Base-by-base conservation (phyloP, 1,140 invertebrate genomes). In the Proctacanthus coquilletti region DNA sequence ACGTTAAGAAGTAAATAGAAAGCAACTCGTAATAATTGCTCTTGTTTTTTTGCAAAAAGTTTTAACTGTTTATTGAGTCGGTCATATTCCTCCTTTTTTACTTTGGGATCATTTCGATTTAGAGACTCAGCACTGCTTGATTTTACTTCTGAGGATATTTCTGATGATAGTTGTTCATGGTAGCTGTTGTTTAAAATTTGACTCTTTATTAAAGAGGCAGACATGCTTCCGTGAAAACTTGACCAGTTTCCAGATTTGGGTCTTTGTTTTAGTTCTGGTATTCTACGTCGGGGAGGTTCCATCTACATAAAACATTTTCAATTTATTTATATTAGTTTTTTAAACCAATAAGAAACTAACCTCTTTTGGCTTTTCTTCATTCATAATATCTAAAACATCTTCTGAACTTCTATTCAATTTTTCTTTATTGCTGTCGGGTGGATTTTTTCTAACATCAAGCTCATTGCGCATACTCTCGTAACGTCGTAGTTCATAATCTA, bases 1-100 rank as follows among this genome's bases (percentile, higher is more conserved):
- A 98, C 80, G 61, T 98, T 96, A 15, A 96, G 62, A 31, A 98
- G 64, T 43, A 98, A 68, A 62, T 95, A 92, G 62, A 91, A 92
- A 10, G 79, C 76, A 36, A 84, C 81, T 65, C 85, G 67, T 18
- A 95, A 58, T 21, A 96, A 63, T 54, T 93, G 84, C 60, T 97
- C 91, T 53, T 98, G 91, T 61, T 93, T 91, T 51, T 80, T 83
- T 15, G 84, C 80, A 40, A 88, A 70, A 40, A 72, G 72, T 49
- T 80, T 77, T 33, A 83, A 75, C 51, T 84, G 86, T 52, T 77
- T 74, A 36, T 75, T 72, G 51, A 76, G 71, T 53, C 82, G 84
- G 48, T 91, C 85, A 48, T 75, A 73, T 52, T 91, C 85, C 51
- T 84, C 81, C 52, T 77, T 78, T 49, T 78, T 72, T 34, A 70